Conservation (phyloP, 2,888 invertebrate genomes). For the Pelosia muscerda region DNA sequence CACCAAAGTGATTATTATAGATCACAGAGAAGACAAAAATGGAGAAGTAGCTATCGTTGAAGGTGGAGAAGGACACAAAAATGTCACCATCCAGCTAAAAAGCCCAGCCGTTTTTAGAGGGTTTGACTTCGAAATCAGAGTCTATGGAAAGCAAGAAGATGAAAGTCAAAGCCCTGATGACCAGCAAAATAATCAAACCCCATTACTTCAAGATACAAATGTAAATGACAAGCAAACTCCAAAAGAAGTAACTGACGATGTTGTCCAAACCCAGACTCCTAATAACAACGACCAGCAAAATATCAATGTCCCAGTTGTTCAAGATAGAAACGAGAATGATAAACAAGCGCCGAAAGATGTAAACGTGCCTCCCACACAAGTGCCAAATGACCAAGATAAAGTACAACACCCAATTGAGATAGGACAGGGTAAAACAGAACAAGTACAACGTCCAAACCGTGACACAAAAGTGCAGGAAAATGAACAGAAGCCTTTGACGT, state of each 20-base stretch:
- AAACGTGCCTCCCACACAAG: not conserved
- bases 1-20: conserved; percentile 66
- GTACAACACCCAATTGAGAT: conserved; percentile 11
- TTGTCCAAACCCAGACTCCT: not conserved
- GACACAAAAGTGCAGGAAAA: conserved; percentile 28
- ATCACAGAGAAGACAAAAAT: conserved; percentile 73
- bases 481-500: conserved; percentile 17
- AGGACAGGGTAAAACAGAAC: conserved; percentile 17
- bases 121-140: conserved; percentile 71
- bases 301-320: not conserved
- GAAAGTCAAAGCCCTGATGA: conserved; percentile 5
- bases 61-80: conserved; percentile 73
- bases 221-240: not conserved
- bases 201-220: not conserved
- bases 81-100: conserved; percentile 74
- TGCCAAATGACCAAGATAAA: conserved; percentile 9
- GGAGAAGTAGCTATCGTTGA: conserved; percentile 72
- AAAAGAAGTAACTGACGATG: not conserved
- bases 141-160: conserved; percentile 58
- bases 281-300: conserved; percentile 8
- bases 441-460: conserved; percentile 25
- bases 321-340: conserved; percentile 10
- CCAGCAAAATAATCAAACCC: not conserved
- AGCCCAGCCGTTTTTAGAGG: conserved; percentile 78
- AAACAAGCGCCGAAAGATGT: conserved; percentile 1